These are phyloP conservation scores for Puma concolor DNA, from an alignment of 2,113 vertebrate genomes.

Conservation along the genomic window DNA sequence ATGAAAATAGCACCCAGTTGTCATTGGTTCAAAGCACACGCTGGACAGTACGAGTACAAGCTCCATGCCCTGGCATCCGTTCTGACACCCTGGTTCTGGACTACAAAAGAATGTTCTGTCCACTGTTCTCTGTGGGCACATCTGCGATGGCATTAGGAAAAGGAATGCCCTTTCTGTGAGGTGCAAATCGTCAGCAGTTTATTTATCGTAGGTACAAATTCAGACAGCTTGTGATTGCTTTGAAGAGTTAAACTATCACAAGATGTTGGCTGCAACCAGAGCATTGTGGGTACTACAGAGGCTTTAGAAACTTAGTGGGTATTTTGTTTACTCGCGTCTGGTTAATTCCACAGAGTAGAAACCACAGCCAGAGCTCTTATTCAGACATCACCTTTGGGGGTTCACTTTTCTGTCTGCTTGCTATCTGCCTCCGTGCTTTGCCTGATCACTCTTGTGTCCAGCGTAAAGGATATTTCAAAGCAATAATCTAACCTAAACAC, in stretches of 20 bases:
- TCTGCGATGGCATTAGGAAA: not conserved
- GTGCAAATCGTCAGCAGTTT: not conserved
- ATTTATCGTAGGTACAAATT: not conserved
- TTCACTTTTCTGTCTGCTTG: not conserved
- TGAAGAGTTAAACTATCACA: not conserved
- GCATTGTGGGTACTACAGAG: not conserved
- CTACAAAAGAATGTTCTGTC: no score
- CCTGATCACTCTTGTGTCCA: no score
- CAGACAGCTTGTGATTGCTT: not conserved
- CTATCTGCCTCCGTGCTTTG: not conserved
- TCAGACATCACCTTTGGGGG: not conserved
- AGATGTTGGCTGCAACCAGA: not conserved
- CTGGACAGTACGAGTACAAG: not conserved
- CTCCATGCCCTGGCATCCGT: not conserved
- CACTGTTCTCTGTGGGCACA: not conserved
- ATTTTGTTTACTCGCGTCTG: not conserved
- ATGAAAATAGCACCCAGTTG: not conserved
- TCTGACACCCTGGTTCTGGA: not conserved
- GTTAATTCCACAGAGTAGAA: constrained; percentile 1
- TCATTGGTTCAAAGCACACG: not conserved
- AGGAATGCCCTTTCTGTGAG: not conserved
- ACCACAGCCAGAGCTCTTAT: not conserved
- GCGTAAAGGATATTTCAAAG: not conserved
- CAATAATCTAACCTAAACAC: not conserved
- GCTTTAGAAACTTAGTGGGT: not conserved